Evolutionary conservation across 1,140 invertebrate species (phyloP).

Genomic region (Drosophila virilis): DNA sequence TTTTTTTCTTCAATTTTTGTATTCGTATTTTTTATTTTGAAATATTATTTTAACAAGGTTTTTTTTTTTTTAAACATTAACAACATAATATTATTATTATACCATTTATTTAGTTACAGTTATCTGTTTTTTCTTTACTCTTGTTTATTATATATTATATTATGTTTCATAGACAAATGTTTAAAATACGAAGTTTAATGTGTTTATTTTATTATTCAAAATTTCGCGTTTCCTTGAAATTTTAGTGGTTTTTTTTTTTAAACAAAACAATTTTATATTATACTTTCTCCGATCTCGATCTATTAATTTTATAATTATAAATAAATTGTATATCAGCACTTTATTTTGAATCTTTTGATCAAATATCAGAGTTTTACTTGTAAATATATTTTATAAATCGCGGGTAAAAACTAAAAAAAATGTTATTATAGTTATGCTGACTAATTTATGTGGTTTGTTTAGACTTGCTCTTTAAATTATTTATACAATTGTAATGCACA

Average conservation of each 20-base stretch:
- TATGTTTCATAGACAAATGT: slow-evolving; percentile 69
- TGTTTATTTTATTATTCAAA: slow-evolving; percentile 61
- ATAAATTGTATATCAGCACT: slow-evolving; percentile 56
- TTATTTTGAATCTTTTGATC: slow-evolving; percentile 56
- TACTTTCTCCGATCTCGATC: slow-evolving; percentile 43
- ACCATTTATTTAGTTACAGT: slow-evolving; percentile 75
- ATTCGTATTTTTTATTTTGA: slow-evolving; percentile 75
- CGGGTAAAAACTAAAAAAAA: slow-evolving; percentile 74
- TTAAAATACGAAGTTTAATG: slow-evolving; percentile 72
- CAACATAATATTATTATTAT: slow-evolving; percentile 80
- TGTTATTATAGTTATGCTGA: slow-evolving; percentile 53
- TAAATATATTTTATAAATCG: slow-evolving; percentile 78
- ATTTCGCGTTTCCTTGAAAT: slow-evolving; percentile 47
- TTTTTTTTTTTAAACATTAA: slow-evolving; percentile 83
- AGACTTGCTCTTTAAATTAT: slow-evolving; percentile 33
- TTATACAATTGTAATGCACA: slow-evolving; percentile 62
- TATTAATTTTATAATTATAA: slow-evolving; percentile 37
- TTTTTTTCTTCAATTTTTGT: slow-evolving; percentile 41
- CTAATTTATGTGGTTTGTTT: slow-evolving; percentile 42
- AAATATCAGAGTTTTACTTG: slow-evolving; percentile 45
- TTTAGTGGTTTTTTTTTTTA: slow-evolving; percentile 39
- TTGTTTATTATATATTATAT: slow-evolving; percentile 19
- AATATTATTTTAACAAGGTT: slow-evolving; percentile 83
- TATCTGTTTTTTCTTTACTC: slow-evolving; percentile 55
- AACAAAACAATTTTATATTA: slow-evolving; percentile 65